These are phyloP conservation scores for Mylabris sibirica DNA, from an alignment of 2,888 invertebrate species.

Conservation along the genomic window DNA sequence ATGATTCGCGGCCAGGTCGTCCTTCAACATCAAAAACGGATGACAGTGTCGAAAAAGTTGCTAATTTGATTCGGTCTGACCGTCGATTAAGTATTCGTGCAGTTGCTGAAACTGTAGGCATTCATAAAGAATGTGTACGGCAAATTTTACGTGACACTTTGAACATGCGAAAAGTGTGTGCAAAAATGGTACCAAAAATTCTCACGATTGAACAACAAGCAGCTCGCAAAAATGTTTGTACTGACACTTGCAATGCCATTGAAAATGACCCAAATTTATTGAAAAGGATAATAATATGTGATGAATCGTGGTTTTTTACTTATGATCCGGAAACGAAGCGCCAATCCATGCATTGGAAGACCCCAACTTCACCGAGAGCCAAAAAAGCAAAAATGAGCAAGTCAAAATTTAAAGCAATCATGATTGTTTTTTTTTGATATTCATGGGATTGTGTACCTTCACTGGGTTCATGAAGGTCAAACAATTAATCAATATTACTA, in stretches of 20 bases:
- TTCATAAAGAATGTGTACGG: not conserved
- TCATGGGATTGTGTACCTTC: not conserved
- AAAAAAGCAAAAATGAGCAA: not conserved
- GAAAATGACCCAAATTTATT: not conserved
- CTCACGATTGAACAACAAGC: not conserved
- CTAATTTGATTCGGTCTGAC: not conserved
- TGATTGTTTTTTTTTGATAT: not conserved
- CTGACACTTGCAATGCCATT: not conserved
- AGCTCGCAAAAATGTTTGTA: too few species aligned
- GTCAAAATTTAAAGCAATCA: too few species aligned
- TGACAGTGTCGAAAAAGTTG: slow-evolving; percentile 20
- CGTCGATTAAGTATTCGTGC: not conserved
- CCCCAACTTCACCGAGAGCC: not conserved
- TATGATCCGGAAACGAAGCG: not conserved
- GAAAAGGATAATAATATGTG: not conserved
- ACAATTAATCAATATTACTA: not conserved
- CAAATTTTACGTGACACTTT: too few species aligned
- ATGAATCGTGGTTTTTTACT: not conserved
- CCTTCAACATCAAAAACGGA: slow-evolving; percentile 21
- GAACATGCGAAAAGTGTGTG: not conserved
- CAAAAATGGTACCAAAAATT: not conserved
- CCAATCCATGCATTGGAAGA: not conserved
- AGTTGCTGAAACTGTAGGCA: not conserved
- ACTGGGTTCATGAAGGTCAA: not conserved
- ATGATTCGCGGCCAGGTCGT: slow-evolving; percentile 19